Evolutionary conservation across 2,888 invertebrate species (phyloP), one percentile per base, ranked within the genome.

Genomic region (Chymomyza amoena): DNA sequence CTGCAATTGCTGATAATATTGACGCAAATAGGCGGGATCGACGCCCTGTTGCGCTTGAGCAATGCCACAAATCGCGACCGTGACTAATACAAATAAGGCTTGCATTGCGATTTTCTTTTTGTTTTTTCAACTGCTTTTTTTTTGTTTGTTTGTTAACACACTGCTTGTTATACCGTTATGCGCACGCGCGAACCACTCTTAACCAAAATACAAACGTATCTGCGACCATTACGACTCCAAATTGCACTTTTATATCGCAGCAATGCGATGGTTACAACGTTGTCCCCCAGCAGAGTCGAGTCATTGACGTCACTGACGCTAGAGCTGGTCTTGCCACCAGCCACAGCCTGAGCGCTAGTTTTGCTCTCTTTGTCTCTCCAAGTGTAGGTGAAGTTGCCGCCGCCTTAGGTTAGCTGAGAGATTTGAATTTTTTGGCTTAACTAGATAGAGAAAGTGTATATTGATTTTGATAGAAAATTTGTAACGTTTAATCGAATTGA

Each of bases 21-120:
- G 91, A 6, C 90, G 90, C 77, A 91, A 80, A 72, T 91, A 91
- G 75, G 91, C 90, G 79, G 92, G 92, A 87, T 92, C 92, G 77
- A 92, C 89, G 77, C 88, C 57, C 81, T 91, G 90, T 75, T 90
- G 91, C 75, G 90, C 89, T 77, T 89, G 90, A 63, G 81, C 87
- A 65, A 75, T 65, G 66, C 83, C 80, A 54, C 83, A 87, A 65
- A 87, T 66, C 66, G 88, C 84, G 80, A 90, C 79, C 63, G 90
- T 82, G 81, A 88, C 87, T 70, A 87, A 81, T 73, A 89, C 77
- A 70, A 89, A 79, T 64, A 90, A 78, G 28, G 87, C 77, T 73
- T 85, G 79, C 89, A 89, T 88, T 80, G 76, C 77, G 63, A 61
- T 13, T 7, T 59, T 32, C 54, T 75, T 66, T 61, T 64, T 51